Base-by-base conservation (phyloP, 2,797 vertebrate species). In the Monodelphis domestica region DNA sequence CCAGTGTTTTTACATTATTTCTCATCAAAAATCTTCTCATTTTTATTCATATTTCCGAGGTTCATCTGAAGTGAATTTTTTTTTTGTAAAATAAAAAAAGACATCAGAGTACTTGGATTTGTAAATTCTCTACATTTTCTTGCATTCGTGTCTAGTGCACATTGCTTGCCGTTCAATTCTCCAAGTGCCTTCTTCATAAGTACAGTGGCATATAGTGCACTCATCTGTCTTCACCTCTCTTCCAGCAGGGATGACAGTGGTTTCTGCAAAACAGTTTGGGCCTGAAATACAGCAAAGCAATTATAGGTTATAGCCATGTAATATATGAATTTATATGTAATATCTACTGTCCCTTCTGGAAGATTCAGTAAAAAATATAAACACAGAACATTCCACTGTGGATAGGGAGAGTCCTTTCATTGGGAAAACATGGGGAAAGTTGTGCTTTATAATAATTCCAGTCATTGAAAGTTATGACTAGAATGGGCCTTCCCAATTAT, bases 191-290 rank as follows among this genome's bases (percentile, higher is more conserved):
- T 99, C 99, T 98, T 99, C 99, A 0, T 99, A 99, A 38, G 99
- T 99, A 97, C 99, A 99, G 98, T 99, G 99, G 97, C 99, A 99
- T 98, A 99, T 99, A 96, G 99, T 99, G 94, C 99, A 99, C 89
- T 99, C 99, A 50, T 99, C 99, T 0, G 99, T 99, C 98, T 99
- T 99, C 98, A 99, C 99, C 97, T 99, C 99, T 91, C 99, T 98
- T 92, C 99, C 99, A 0, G 99, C 99, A 59, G 99, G 99, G 96
- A 99, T 99, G 94, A 99, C 99, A 1, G 98, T 98, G 0, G 99
- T 99, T 98, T 99, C 99, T 11, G 99, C 99, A 95, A 99, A 99
- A 98, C 99, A 99, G 98, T 99, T 99, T 0, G 99, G 99, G 91
- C 99, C 99, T 99, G 97, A 88, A 97, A 98, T 28, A 95, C 94